Percentiles rank a stretch among this genome's conserved stretches.
These are phyloP conservation scores for Bradypodion pumilum DNA, from an alignment of 2,797 vertebrate genomes.

Conservation along the genomic window DNA sequence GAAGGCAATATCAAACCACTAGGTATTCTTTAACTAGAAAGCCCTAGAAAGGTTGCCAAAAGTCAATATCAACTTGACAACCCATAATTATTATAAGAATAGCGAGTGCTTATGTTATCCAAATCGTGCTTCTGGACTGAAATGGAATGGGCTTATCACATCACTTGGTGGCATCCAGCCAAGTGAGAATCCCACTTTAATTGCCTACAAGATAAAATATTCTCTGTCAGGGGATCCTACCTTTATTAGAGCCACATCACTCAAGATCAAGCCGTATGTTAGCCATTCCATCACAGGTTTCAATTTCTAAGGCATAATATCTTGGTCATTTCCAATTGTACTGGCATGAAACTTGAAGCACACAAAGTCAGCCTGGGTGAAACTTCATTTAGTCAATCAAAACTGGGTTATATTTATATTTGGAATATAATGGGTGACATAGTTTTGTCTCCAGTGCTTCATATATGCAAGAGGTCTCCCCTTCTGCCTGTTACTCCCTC, in stretches of 20 bases:
- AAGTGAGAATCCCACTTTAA: slow-evolving; percentile 19
- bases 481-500: rapidly evolving
- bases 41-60: too few species aligned
- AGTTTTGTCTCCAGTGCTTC: not conserved
- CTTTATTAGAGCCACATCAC: slow-evolving; percentile 9
- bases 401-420: not conserved
- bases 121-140: not conserved
- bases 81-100: too few species aligned
- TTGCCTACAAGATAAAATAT: slow-evolving; percentile 30
- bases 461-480: not conserved
- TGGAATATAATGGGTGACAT: not conserved
- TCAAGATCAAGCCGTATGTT: not conserved
- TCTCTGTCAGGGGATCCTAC: slow-evolving; percentile 9
- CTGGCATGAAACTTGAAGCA: slow-evolving; percentile 29
- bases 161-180: not conserved
- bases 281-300: slow-evolving; percentile 21
- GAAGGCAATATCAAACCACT: too few species aligned
- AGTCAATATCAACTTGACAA: too few species aligned
- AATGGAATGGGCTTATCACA: not conserved
- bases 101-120: not conserved
- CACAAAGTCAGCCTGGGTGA: not conserved
- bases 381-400: slow-evolving; percentile 29
- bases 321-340: slow-evolving; percentile 25
- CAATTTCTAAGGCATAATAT: slow-evolving; percentile 30
- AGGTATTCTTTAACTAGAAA: too few species aligned